Conservation (phyloP, 2,113 vertebrate genomes). For the Rhinogobius similis region DNA sequence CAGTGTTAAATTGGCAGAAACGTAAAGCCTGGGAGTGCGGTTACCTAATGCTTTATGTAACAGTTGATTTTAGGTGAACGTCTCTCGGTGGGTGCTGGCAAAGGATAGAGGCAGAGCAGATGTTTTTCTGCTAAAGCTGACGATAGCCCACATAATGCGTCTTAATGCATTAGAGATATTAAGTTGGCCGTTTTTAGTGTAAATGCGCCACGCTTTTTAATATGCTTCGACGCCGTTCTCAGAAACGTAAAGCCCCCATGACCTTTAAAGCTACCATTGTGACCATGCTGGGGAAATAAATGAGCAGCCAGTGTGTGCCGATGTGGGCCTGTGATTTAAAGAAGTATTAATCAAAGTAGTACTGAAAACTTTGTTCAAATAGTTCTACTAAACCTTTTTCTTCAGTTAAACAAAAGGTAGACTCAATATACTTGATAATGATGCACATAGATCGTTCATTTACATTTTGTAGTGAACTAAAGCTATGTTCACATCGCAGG, state of each 20-base stretch:
- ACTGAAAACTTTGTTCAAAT: not conserved
- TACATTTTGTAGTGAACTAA: no score
- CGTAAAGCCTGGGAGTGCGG: not conserved
- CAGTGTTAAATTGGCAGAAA: conserved; percentile 9
- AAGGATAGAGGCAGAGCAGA: conserved; percentile 31
- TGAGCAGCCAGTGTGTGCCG: not conserved
- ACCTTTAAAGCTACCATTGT: not conserved
- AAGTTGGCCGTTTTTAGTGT: not conserved
- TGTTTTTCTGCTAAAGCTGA: conserved; percentile 22
- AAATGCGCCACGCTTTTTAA: not conserved
- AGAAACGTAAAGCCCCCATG: not conserved
- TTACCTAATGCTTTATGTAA: conserved; percentile 45
- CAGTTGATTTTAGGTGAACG: conserved; percentile 13
- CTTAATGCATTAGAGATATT: conserved; percentile 15
- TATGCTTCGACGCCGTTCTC: not conserved
- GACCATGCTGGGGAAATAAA: not conserved
- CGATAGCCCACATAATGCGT: conserved; percentile 1
- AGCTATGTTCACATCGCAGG: no score
- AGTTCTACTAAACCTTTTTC: no score
- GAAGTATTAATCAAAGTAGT: not conserved
- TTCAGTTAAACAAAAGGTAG: no score
- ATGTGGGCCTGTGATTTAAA: not conserved
- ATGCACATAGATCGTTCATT: no score
- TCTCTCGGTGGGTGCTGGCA: conserved; percentile 6
- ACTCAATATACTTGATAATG: no score